Percentiles rank a stretch among this genome's conserved stretches.
Evolutionary conservation across 2,113 vertebrate species (phyloP).

Genomic region (Pao palembangensis): DNA sequence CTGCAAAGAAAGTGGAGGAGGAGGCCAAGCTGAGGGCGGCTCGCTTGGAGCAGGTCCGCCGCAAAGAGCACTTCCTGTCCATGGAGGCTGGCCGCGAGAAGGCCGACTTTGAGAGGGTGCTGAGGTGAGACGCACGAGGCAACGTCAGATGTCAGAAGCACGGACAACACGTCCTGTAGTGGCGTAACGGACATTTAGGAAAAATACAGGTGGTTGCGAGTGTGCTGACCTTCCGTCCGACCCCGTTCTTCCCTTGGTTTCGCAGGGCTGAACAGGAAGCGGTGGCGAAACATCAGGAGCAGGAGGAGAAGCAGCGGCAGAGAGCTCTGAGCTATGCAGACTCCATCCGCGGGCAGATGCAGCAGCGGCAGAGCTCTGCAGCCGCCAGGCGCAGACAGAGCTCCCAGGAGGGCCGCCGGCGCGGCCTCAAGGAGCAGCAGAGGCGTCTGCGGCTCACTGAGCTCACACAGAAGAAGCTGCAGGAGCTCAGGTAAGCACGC

Average conservation of each 20-base stretch:
- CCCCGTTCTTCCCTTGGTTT: not conserved
- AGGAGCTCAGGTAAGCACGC: slow-evolving; percentile 79
- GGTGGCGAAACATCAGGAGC: slow-evolving; percentile 63
- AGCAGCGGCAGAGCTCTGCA: slow-evolving; percentile 72
- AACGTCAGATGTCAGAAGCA: too few relatives aligned
- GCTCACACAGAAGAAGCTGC: slow-evolving; percentile 81
- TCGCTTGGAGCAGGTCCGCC: slow-evolving; percentile 77
- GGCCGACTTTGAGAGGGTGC: slow-evolving; percentile 80
- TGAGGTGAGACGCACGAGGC: slow-evolving; percentile 82
- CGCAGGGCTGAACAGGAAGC: slow-evolving; percentile 75
- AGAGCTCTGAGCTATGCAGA: slow-evolving; percentile 52
- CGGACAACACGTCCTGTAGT: too few relatives aligned
- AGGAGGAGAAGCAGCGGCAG: slow-evolving; percentile 68
- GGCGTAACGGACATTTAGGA: not conserved
- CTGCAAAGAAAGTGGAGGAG: slow-evolving; percentile 51
- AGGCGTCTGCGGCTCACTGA: slow-evolving; percentile 71
- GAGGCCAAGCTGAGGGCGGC: slow-evolving; percentile 67
- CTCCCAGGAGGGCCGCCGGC: slow-evolving; percentile 73
- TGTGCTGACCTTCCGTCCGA: too few relatives aligned
- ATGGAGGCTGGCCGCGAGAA: slow-evolving; percentile 80
- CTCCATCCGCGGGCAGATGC: slow-evolving; percentile 78
- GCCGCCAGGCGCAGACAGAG: slow-evolving; percentile 53
- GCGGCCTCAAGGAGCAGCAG: slow-evolving; percentile 71
- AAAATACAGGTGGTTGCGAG: too few relatives aligned
- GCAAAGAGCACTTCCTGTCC: slow-evolving; percentile 77